Percentiles rank a stretch among this genome's conserved stretches.
Evolutionary conservation across 2,113 vertebrate species (phyloP).

Genomic region (Anarrhichthys ocellatus): DNA sequence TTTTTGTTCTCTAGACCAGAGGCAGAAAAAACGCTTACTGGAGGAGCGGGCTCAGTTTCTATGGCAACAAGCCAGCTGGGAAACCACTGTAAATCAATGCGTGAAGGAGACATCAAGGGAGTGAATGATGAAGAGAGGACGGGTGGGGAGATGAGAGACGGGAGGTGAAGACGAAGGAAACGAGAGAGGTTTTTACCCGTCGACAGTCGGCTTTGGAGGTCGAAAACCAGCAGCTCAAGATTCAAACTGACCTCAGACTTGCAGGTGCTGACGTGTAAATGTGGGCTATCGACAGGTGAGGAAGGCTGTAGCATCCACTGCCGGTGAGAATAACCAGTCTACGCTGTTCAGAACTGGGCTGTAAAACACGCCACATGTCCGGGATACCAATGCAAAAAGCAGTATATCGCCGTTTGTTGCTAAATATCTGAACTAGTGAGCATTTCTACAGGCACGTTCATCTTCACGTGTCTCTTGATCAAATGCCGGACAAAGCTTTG

Average conservation of each 20-base stretch:
- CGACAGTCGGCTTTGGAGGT: constrained; percentile 72
- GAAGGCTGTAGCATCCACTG: too few species aligned
- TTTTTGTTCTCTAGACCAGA: constrained; percentile 59
- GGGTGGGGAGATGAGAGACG: constrained; percentile 45
- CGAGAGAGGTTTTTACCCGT: constrained; percentile 76
- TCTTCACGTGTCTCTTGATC: too few species aligned
- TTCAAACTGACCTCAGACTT: constrained; percentile 10
- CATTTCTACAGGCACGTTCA: too few species aligned
- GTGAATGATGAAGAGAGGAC: constrained; percentile 66
- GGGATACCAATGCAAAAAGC: too few species aligned
- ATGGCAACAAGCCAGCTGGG: constrained; percentile 82
- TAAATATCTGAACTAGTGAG: too few species aligned
- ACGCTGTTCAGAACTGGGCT: too few species aligned
- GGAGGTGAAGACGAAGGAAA: constrained; percentile 40
- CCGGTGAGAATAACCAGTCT: neutral
- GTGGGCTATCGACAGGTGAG: neutral
- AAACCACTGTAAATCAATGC: constrained; percentile 77
- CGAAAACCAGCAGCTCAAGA: constrained; percentile 19
- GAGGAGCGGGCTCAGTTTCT: constrained; percentile 77
- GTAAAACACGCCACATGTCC: too few species aligned
- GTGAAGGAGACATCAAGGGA: constrained; percentile 78
- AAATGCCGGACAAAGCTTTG: too few species aligned
- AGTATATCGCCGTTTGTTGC: too few species aligned
- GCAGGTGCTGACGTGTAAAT: neutral
- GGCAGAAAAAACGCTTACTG: constrained; percentile 52